These are phyloP conservation scores for Todiramphus saurophagus DNA, from an alignment of 2,113 vertebrate species.

Conservation along the genomic window DNA sequence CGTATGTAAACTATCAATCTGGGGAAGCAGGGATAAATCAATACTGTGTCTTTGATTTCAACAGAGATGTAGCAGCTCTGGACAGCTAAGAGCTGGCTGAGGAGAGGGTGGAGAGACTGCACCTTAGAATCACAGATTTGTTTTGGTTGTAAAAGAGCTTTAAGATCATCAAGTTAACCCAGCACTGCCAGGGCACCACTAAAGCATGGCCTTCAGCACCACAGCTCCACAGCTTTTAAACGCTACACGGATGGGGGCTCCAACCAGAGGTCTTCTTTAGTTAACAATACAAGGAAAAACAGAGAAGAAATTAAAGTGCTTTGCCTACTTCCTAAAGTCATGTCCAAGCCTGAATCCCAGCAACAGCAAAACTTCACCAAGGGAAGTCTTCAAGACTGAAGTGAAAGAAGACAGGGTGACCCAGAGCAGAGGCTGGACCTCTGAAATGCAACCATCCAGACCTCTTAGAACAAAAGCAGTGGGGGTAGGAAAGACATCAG, in stretches of 20 bases:
- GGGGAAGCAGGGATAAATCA: background rate
- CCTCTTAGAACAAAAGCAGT: background rate
- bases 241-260: background rate
- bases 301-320: background rate
- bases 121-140: background rate
- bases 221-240: background rate
- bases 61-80: background rate
- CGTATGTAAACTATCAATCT: background rate
- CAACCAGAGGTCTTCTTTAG: background rate
- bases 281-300: background rate
- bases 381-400: background rate
- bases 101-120: background rate
- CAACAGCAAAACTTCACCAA: background rate
- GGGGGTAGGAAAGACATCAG: background rate
- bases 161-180: background rate
- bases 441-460: background rate
- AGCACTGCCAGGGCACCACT: background rate
- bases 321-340: background rate
- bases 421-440: background rate
- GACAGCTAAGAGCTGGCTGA: background rate
- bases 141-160: background rate
- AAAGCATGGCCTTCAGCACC: background rate
- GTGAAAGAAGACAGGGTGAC: background rate
- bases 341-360: rapidly evolving
- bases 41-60: background rate